These are phyloP conservation scores for Griposia aprilina DNA, from an alignment of 2,888 invertebrate species.

Conservation along the genomic window DNA sequence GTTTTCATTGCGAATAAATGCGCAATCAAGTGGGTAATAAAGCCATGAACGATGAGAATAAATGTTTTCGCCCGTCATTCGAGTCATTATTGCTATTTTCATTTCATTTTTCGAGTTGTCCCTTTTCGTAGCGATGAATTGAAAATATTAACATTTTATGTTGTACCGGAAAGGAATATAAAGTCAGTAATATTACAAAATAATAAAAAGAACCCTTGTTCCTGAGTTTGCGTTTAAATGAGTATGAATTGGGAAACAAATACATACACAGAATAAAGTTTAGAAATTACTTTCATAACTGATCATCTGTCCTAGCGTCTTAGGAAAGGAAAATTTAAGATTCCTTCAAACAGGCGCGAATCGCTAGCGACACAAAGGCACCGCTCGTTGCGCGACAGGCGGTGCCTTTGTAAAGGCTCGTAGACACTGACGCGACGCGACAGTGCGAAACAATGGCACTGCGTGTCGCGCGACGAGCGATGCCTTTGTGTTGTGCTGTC, in stretches of 20 bases:
- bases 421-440: too few relatives aligned
- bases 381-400: too few relatives aligned
- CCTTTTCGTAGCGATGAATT: slow-evolving; percentile 15
- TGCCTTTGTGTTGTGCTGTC: too few relatives aligned
- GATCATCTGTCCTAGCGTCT: too few relatives aligned
- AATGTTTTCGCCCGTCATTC: slow-evolving; percentile 61
- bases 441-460: too few relatives aligned
- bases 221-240: not conserved
- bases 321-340: slow-evolving; percentile 2
- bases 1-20: slow-evolving; percentile 59
- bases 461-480: too few relatives aligned
- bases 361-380: too few relatives aligned
- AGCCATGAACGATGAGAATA: slow-evolving; percentile 63
- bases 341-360: too few relatives aligned
- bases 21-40: slow-evolving; percentile 62
- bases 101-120: slow-evolving; percentile 41
- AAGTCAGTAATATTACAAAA: not conserved
- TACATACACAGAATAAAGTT: too few relatives aligned
- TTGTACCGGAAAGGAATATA: slow-evolving; percentile 14
- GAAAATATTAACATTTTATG: slow-evolving; percentile 34
- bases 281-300: too few relatives aligned
- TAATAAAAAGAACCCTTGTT: not conserved
- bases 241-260: slow-evolving; percentile 5
- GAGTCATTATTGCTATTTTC: slow-evolving; percentile 53
- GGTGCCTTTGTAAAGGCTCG: too few relatives aligned